Base-by-base conservation (phyloP, 2,888 invertebrate genomes). In the Leptinotarsa juncta region DNA sequence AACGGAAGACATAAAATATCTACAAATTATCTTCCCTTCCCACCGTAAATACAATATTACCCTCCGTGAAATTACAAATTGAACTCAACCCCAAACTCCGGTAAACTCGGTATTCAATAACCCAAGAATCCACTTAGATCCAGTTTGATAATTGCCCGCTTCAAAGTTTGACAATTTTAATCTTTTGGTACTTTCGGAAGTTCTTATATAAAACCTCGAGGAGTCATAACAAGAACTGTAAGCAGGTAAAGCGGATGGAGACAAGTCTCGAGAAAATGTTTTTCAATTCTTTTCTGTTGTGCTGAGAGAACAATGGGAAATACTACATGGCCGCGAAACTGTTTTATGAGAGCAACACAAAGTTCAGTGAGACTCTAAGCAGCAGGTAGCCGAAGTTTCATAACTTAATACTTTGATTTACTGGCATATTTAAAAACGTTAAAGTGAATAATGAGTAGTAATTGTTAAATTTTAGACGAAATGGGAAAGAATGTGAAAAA, bases 131-230 rank as follows among this genome's bases (percentile, higher is more conserved):
- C 67, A 53, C 67, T 53, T 67, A 51, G 15, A 15, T 23, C 18
- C 26, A 26, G 53, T 50, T 67, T 50, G 26, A 53, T 67, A 67
- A 67, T 67, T 50, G 32, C 53, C 5, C n/a, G 62, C 67, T 32
- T 50, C 53, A 67, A 67, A 67, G 55, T 67, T 67, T 67, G 67
- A 67, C 67, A 55, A 67, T 67, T 67, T 55, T 67, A 67, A 67
- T 67, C 67, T 67, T 55, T 42, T 42, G 26, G 32, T n/a, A 32
- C 67, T 53, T 53, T n/a, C 67, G 26, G 42, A 57, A 67, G n/a
- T 67, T 53, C 32, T 18, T 23, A 23, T 14, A 51, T 26, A 20
- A 23, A 67, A 67, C 53, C 67, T 50, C 18, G 50, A 10, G 32
- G 26, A 51, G 67, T 50, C 67, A 55, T 32, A 53, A 67, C 67